Conservation (phyloP, 2,888 invertebrate species). For the Euzophera pinguis region DNA sequence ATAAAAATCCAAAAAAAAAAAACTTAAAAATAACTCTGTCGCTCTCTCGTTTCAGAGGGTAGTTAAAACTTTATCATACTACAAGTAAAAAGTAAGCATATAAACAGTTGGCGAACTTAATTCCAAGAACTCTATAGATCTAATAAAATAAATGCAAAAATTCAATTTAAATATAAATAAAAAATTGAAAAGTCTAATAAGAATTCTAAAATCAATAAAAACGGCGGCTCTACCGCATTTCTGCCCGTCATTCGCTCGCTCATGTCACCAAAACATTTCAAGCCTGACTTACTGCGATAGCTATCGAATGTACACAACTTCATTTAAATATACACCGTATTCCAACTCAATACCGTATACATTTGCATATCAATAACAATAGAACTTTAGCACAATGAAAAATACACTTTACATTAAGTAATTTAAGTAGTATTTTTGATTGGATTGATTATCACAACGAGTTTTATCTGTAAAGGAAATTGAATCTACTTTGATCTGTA, state of each 20-base stretch:
- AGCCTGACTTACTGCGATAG: slow-evolving; percentile 51
- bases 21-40: too few species aligned
- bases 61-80: too few species aligned
- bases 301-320: slow-evolving; percentile 26
- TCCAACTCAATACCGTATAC: slow-evolving; percentile 26
- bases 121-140: too few species aligned
- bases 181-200: neutral
- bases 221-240: slow-evolving; percentile 39
- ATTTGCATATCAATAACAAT: slow-evolving; percentile 35
- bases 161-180: neutral
- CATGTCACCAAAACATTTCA: slow-evolving; percentile 79
- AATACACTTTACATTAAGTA: slow-evolving; percentile 22
- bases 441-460: slow-evolving; percentile 29
- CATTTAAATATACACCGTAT: slow-evolving; percentile 30
- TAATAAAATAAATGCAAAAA: too few species aligned
- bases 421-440: slow-evolving; percentile 30
- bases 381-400: slow-evolving; percentile 18
- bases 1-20: too few species aligned
- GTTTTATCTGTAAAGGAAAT: slow-evolving; percentile 28
- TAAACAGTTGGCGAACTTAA: too few species aligned
- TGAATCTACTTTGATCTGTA: slow-evolving; percentile 26
- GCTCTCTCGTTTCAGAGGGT: too few species aligned
- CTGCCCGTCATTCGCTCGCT: slow-evolving; percentile 49
- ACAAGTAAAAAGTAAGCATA: too few species aligned
- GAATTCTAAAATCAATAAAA: slow-evolving; percentile 14